phyloP scores from a whole-genome alignment of 64 coral and sea anemone species.

The Dendrophyllia cribrosa region DNA sequence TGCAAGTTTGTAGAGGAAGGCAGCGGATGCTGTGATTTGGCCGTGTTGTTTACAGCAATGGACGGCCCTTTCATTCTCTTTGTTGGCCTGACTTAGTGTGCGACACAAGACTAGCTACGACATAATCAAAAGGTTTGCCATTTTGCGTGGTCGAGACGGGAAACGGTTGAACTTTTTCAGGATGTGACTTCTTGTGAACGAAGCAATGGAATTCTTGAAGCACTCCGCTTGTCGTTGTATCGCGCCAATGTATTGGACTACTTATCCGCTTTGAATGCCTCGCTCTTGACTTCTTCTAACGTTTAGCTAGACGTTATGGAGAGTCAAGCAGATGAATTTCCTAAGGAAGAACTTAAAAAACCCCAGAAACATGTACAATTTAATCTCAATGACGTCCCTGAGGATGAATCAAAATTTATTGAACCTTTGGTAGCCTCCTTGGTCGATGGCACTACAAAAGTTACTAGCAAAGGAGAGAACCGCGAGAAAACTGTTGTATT shows the following conservation, averaged over 20 bases:
- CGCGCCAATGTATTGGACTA: slow-evolving; percentile 52
- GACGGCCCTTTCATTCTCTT: slow-evolving; percentile 90
- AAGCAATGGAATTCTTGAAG: slow-evolving; percentile 58
- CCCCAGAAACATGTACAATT: slow-evolving; percentile 53
- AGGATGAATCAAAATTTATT: slow-evolving; percentile 60
- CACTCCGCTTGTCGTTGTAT: slow-evolving; percentile 14
- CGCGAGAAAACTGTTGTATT: slow-evolving; percentile 85
- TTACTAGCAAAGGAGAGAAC: slow-evolving; percentile 39
- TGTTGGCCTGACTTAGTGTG: slow-evolving; percentile 58
- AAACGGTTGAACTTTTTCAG: slow-evolving; percentile 33
- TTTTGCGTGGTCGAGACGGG: slow-evolving; percentile 56
- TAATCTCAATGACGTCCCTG: slow-evolving; percentile 22
- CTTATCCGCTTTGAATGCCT: slow-evolving; percentile 5
- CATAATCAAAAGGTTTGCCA: slow-evolving; percentile 2
- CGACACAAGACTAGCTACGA: neutral
- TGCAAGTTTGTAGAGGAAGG: slow-evolving; percentile 16
- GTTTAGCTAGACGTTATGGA: slow-evolving; percentile 41
- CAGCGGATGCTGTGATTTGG: slow-evolving; percentile 78
- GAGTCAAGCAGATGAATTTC: slow-evolving; percentile 45
- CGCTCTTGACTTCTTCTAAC: slow-evolving; percentile 52
- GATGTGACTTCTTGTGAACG: slow-evolving; percentile 35
- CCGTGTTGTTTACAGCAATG: slow-evolving; percentile 94
- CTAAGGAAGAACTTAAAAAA: slow-evolving; percentile 39
- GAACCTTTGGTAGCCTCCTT: slow-evolving; percentile 11
- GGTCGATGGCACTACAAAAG: slow-evolving; percentile 70